Base-by-base conservation (phyloP, 2,797 vertebrate species). In the Sylvilagus floridanus region DNA sequence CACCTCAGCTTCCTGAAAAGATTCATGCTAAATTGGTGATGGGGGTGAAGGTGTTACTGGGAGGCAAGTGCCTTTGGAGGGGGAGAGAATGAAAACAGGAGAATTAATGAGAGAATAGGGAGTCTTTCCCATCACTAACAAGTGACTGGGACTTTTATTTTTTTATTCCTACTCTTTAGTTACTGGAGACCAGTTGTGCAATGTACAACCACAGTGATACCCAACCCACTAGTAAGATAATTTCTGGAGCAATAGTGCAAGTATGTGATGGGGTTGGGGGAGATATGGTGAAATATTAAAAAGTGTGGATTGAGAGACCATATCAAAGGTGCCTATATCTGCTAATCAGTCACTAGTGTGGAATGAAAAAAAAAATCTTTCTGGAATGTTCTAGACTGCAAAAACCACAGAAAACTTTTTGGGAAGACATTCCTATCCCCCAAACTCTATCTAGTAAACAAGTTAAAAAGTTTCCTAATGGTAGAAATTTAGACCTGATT, bases 361-460 rank as follows among this genome's bases (percentile, higher is more conserved):
- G 3, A 75, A 79, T 72, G n/a, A 88, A 90, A 65, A 62, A 57
- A 60, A 77, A 2, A 42, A 21, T 1, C 10, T 91, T 91, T 94
- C 69, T 35, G 86, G 79, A 96, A 92, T 81, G 16, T 96, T 88
- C 62, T 93, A 17, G 9, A 68, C 11, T 47, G 17, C 5, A 72
- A 92, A 79, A 50, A 68, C 12, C 26, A 62, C 47, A 37, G 62
- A 42, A 78, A 30, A 75, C 1, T 72, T 37, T 86, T 81, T 28
- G 11, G n/a, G 35, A 78, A 92, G 42, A 81, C 6, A 42, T 37
- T 7, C 6, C 7, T 11, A 79, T 30, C 24, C 62, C 60, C n/a
- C 21, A 47, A 4, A 2, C 73, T 71, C 11, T 24, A 28, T 3
- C 4, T 9, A 62, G 5, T 60, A 32, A 5, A 88, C 13, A n/a